phyloP scores from a whole-genome alignment of 1,140 invertebrate genomes.

The Cherax quadricarinatus region DNA sequence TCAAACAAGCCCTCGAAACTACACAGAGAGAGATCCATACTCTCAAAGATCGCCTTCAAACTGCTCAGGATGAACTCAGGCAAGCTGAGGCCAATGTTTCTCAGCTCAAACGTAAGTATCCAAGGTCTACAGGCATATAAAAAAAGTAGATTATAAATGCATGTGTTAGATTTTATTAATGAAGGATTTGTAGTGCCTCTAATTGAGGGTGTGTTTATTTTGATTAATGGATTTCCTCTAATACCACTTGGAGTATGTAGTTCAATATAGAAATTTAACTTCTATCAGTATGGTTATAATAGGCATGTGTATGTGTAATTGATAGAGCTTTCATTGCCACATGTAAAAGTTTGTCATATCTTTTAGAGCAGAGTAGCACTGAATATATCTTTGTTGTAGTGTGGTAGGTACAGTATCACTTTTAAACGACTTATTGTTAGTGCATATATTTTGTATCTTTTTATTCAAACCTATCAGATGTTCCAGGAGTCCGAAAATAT shows the following conservation, averaged over 20 bases:
- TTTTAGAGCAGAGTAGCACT: neutral
- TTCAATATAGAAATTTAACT: neutral
- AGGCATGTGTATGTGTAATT: neutral
- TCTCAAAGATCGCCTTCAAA: slow-evolving; percentile 75
- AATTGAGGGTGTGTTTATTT: neutral
- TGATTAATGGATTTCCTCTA: neutral
- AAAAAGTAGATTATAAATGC: neutral
- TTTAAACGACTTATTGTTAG: too few species aligned
- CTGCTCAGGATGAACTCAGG: slow-evolving; percentile 75
- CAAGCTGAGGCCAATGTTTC: slow-evolving; percentile 75
- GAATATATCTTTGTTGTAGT: neutral
- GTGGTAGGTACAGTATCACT: too few species aligned
- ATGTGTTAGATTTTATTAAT: slow-evolving; percentile 16
- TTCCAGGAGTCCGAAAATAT: too few species aligned
- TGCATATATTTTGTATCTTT: too few species aligned
- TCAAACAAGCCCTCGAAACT: slow-evolving; percentile 54
- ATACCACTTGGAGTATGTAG: neutral
- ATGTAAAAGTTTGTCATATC: neutral
- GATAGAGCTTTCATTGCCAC: neutral
- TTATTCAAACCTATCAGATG: too few species aligned
- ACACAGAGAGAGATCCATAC: slow-evolving; percentile 56
- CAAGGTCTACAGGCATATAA: neutral
- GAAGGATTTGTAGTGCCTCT: slow-evolving; percentile 17
- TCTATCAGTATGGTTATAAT: neutral
- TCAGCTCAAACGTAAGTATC: slow-evolving; percentile 75